Conservation (phyloP, 2,797 vertebrate species). For the Acrocephalus scirpaceus region DNA sequence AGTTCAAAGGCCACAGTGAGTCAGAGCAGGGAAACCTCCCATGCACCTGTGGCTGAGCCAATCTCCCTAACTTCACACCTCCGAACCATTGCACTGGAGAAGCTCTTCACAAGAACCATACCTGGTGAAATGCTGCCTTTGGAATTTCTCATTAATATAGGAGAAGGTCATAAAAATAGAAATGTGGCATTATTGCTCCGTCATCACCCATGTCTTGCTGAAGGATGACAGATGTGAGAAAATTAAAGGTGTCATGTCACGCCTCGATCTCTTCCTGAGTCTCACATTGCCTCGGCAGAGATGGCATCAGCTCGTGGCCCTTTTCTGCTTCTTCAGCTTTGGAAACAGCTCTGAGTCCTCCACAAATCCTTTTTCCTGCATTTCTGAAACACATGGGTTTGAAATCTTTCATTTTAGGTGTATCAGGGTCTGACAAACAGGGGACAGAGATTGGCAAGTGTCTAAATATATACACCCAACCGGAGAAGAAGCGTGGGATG, state of each 20-base stretch:
- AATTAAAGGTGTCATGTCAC: neutral
- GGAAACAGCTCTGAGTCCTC: neutral
- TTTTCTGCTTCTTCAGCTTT: neutral
- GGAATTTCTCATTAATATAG: neutral
- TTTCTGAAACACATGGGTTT: neutral
- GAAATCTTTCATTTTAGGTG: neutral
- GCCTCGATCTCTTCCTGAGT: neutral
- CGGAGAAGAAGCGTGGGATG: neutral
- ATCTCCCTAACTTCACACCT: fast-evolving
- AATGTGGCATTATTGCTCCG: neutral
- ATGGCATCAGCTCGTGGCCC: neutral
- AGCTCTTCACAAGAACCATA: neutral
- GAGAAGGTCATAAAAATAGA: neutral
- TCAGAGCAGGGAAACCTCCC: neutral
- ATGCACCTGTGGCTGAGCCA: neutral
- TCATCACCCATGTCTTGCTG: neutral
- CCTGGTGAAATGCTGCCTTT: neutral
- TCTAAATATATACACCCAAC: neutral
- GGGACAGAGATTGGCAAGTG: neutral
- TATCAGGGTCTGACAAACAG: neutral
- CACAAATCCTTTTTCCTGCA: neutral
- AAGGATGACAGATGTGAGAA: neutral
- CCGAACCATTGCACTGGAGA: neutral
- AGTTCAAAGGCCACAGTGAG: neutral
- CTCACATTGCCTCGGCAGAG: fast-evolving